Conservation (phyloP, 2,888 invertebrate genomes). For the Caenorhabditis auriculariae region DNA sequence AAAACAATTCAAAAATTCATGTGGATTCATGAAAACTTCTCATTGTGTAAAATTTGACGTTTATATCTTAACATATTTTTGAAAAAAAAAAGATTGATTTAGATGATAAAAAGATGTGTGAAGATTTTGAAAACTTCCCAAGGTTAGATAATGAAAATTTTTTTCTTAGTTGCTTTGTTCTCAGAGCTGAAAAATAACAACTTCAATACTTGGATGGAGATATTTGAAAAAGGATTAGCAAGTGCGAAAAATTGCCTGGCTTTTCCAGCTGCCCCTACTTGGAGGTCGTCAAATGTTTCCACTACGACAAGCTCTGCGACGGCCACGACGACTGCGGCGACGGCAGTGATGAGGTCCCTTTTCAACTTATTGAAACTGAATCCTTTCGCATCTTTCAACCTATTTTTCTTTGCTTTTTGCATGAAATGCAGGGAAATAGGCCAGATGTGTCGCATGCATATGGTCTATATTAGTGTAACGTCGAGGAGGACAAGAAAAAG, state of each 20-base stretch:
- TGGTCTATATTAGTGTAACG: too few relatives aligned
- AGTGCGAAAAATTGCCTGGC: neutral
- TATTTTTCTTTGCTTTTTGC: neutral
- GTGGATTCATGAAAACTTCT: neutral
- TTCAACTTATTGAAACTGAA: constrained; percentile 1
- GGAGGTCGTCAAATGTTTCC: constrained; percentile 73
- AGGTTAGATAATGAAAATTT: too few relatives aligned
- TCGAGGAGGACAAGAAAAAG: too few relatives aligned
- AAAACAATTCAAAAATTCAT: neutral
- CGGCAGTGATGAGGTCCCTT: constrained; percentile 78
- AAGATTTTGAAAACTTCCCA: too few relatives aligned
- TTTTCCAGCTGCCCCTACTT: constrained; percentile 43
- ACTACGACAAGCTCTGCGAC: constrained; percentile 79
- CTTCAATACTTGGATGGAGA: neutral
- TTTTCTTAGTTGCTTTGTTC: too few relatives aligned
- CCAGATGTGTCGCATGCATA: too few relatives aligned
- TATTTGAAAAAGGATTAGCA: neutral
- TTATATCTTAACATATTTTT: too few relatives aligned
- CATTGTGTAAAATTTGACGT: too few relatives aligned
- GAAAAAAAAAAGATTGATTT: too few relatives aligned
- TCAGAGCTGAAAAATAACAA: too few relatives aligned
- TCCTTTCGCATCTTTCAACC: neutral
- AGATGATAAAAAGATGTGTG: too few relatives aligned
- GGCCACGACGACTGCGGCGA: constrained; percentile 71
- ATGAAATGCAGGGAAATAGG: neutral